phyloP scores from a whole-genome alignment of 2,797 vertebrate species.

The Phrynocephalus vlangalii region DNA sequence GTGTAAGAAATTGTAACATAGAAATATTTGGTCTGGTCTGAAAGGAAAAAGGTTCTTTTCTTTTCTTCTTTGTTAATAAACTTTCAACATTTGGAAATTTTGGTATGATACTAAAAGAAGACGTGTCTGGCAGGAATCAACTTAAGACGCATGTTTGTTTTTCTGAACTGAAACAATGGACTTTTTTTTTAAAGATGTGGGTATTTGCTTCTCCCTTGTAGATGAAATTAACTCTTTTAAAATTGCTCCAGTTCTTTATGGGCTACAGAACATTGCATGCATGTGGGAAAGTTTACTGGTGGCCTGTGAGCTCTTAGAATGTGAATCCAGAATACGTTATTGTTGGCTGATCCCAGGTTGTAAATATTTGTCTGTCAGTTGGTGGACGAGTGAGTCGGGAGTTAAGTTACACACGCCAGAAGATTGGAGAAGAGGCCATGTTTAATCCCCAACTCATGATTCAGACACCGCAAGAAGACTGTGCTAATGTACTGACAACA shows the following conservation, averaged over 20 bases:
- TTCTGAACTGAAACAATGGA: not conserved
- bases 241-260: conserved; percentile 8
- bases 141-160: not conserved
- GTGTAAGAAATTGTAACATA: conserved; percentile 73
- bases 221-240: conserved; percentile 9
- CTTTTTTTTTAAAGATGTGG: not conserved
- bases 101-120: conserved; percentile 46
- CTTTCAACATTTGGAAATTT: conserved; percentile 42
- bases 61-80: conserved; percentile 37
- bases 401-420: conserved; percentile 96
- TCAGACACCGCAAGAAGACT: conserved; percentile 94
- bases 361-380: conserved; percentile 81
- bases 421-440: conserved; percentile 98
- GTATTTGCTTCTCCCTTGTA: conserved; percentile 24
- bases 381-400: conserved; percentile 97
- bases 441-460: conserved; percentile 99
- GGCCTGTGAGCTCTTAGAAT: not conserved
- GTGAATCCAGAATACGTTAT: conserved; percentile 13
- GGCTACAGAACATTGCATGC: not conserved
- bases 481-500: conserved; percentile 90
- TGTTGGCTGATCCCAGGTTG: conserved; percentile 63
- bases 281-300: not conserved
- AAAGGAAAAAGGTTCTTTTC: conserved; percentile 60
- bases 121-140: not conserved
- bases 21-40: conserved; percentile 71